Conservation (phyloP, 2,113 vertebrate species). For the Electrona antarctica region DNA sequence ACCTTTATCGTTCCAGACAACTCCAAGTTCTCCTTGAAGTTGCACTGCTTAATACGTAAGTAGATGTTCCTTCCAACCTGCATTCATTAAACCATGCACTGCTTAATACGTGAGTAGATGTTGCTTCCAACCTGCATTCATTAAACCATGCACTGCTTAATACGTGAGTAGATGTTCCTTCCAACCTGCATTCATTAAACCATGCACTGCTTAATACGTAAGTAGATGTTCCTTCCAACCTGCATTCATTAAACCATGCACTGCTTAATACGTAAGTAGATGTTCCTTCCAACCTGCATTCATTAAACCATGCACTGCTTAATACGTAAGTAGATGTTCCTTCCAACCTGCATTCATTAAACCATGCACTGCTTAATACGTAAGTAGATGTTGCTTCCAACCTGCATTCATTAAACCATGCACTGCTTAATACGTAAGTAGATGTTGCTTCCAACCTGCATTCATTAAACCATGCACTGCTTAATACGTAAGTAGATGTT, state of each 20-base stretch:
- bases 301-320: slow-evolving; percentile 86
- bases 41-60: slow-evolving; percentile 97
- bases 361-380: slow-evolving; percentile 94
- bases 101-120: slow-evolving; percentile 91
- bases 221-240: slow-evolving; percentile 66
- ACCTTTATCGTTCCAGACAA: slow-evolving; percentile 93
- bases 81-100: slow-evolving; percentile 78
- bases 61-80: slow-evolving; percentile 35
- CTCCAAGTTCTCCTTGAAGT: slow-evolving; percentile 88
- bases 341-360: neutral
- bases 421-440: slow-evolving; percentile 97
- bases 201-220: slow-evolving; percentile 96
- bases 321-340: slow-evolving; percentile 86
- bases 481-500: slow-evolving; percentile 89
- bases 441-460: neutral
- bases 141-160: slow-evolving; percentile 88
- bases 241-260: slow-evolving; percentile 73
- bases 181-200: neutral
- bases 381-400: slow-evolving; percentile 76
- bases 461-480: slow-evolving; percentile 81
- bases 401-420: slow-evolving; percentile 46
- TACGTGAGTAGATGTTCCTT: slow-evolving; percentile 84
- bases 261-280: slow-evolving; percentile 93
- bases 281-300: neutral
- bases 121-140: neutral